A percentile compares a stretch with the other conserved stretches of the same genome.
Evolutionary conservation across 2,888 invertebrate genomes (phyloP).

Genomic region (Antitype chi): DNA sequence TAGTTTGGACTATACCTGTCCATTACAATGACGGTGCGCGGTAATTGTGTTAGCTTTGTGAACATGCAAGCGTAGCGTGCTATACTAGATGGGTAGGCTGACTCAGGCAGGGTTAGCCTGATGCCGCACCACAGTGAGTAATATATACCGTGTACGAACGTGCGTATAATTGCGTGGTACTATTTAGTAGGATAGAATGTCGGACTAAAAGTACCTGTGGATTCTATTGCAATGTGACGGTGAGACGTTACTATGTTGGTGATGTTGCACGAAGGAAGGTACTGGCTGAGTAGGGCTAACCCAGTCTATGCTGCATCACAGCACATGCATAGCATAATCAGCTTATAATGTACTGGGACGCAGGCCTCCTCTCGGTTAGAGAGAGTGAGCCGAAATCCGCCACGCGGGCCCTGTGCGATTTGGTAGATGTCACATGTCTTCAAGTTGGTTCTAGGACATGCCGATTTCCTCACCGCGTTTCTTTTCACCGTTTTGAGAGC

Average conservation of each 20-base stretch:
- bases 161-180: background rate
- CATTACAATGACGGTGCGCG: background rate
- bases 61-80: too few species aligned
- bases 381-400: too few species aligned
- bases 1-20: background rate
- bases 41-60: background rate
- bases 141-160: background rate
- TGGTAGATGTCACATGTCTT: too few species aligned
- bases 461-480: too few species aligned
- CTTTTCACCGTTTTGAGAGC: too few species aligned
- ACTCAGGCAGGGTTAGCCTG: too few species aligned
- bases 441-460: too few species aligned
- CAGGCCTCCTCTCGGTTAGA: too few species aligned
- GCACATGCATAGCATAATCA: too few species aligned
- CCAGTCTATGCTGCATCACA: background rate
- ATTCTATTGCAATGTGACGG: background rate
- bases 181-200: background rate
- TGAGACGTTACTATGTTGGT: background rate
- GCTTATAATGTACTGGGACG: too few species aligned
- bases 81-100: background rate
- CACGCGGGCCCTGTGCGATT: too few species aligned
- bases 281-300: background rate
- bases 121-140: background rate
- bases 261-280: background rate
- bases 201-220: background rate